Conservation (phyloP, 2,113 vertebrate species). For the Ovis canadensis region DNA sequence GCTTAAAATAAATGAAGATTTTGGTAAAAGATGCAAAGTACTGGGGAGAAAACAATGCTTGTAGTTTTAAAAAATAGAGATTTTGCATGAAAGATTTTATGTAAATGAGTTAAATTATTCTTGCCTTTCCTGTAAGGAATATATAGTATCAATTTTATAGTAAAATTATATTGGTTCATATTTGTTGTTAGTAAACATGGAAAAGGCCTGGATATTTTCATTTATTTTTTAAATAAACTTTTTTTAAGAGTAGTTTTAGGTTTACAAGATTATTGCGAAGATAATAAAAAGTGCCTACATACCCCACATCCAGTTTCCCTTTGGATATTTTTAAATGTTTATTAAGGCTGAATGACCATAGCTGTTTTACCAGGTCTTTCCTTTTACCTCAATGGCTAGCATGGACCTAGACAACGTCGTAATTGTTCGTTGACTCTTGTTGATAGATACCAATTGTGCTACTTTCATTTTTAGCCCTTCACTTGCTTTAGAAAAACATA, state of each 20-base stretch:
- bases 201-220: neutral
- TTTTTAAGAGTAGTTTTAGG: neutral
- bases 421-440: neutral
- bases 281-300: neutral
- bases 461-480: neutral
- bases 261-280: neutral
- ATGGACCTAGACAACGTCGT: neutral
- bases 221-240: neutral
- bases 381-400: fast-evolving
- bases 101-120: neutral
- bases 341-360: neutral
- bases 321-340: neutral
- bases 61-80: neutral
- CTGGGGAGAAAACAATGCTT: neutral
- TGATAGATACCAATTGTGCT: neutral
- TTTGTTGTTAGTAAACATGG: neutral
- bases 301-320: neutral
- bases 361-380: neutral
- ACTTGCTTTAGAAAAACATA: neutral
- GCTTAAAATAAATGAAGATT: neutral
- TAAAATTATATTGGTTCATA: neutral
- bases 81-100: neutral
- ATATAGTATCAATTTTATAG: neutral
- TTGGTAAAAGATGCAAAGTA: neutral
- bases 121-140: neutral